Conservation (phyloP, 2,113 vertebrate genomes). For the Ascaphus truei region DNA sequence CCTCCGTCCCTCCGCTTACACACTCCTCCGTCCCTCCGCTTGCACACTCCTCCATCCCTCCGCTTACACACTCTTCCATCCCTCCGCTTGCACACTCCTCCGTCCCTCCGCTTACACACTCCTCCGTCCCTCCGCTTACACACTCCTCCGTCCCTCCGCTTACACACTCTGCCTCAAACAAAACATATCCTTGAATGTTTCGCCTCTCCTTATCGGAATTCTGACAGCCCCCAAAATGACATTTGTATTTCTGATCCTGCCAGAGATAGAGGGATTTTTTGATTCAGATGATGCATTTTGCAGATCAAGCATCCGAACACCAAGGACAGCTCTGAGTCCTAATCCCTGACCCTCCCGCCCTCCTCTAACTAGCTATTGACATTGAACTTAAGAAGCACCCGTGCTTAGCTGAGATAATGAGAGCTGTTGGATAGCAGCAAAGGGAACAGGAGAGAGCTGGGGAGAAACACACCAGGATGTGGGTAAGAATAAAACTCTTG, state of each 20-base stretch:
- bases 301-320: constrained; percentile 58
- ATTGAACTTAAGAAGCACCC: constrained; percentile 63
- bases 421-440: constrained; percentile 45
- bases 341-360: constrained; percentile 67
- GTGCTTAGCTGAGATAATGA: constrained; percentile 61
- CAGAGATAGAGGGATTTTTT: constrained; percentile 59
- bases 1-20: background rate
- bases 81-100: too few relatives aligned
- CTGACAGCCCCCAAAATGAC: constrained; percentile 70
- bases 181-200: constrained; percentile 38
- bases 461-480: constrained; percentile 15
- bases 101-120: background rate
- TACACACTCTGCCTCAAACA: constrained; percentile 35
- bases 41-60: background rate
- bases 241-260: constrained; percentile 74
- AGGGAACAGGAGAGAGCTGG: constrained; percentile 41
- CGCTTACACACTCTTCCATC: background rate
- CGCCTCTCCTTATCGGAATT: constrained; percentile 65
- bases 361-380: constrained; percentile 70
- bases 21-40: too few relatives aligned
- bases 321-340: constrained; percentile 66
- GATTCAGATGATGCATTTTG: constrained; percentile 60
- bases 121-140: background rate
- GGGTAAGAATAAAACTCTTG: background rate
- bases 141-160: background rate